Base-by-base conservation (phyloP, 64 coral and sea anemone species). In the Hydrozoanthus tunicans region DNA sequence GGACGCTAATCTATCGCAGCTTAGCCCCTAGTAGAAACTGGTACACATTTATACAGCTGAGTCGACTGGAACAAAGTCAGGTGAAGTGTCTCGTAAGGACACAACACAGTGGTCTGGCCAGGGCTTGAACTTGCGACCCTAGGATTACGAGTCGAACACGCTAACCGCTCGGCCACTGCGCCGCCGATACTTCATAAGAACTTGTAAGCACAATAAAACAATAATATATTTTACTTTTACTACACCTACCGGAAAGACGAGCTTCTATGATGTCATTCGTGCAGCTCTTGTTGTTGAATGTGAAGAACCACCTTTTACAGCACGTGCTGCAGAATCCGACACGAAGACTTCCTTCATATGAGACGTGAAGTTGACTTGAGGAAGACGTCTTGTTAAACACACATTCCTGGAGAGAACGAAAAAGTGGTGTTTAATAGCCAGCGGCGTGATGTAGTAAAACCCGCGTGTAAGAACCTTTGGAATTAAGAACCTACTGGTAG, bases 231-330 rank as follows among this genome's bases (percentile, higher is more conserved):
- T 9, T 6, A 14, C 52, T 12, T 13, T 17, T 92, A 17, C 26
- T 74, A 4, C 4, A 88, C 69, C 14, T 4, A 88, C 81, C 91
- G 1, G 81, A 57, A 58, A 96, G 75, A 27, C 92, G 93, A 7
- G 91, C 88, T 58, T 96, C 94, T 74, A 96, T 96, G 24, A 76
- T 75, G 24, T 58, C 73, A 17, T 51, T 58, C 6, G 78, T 65
- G 60, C 94, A 96, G 5, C 91, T 88, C 7, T 25, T 43, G 6
- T 68, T 69, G 57, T 96, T 77, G 85, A 96, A 96, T 4, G 94
- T 85, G 32, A 96, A 96, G 54, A 91, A 96, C 94, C 94, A 96
- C n/a, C 94, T 89, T 67, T 96, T 96, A 52, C 94, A 96, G 26
- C 94, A 96, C 27, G 73, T 62, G 58, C 51, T 96, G 52, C 94